Evolutionary conservation across 2,797 vertebrate species (phyloP), one percentile per base, ranked within the genome.

Genomic region (Sciurus carolinensis): DNA sequence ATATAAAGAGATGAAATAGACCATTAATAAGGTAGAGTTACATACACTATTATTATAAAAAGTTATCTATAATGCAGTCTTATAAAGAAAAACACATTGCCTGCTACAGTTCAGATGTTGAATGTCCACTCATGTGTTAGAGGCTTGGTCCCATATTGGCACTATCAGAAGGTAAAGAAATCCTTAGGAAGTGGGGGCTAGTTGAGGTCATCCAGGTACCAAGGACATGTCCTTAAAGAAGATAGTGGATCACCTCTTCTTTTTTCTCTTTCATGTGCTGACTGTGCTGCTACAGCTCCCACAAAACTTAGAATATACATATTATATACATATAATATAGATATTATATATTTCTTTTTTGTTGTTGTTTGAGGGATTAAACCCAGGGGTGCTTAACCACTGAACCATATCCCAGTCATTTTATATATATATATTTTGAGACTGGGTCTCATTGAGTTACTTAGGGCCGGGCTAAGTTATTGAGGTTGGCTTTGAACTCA

Each of bases 31-130:
- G 52, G 36, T 54, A 42, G 13, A 50, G 26, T 8, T 52, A 44
- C 9, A 26, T 33, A 33, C 8, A 69, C 59, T 62, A 62, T 8
- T 64, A 20, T 24, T 69, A 36, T 17, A 73, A 44, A 91, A 92
- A 81, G 10, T 75, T 39, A 52, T n/a, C 4, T 81, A 24, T 42
- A 36, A 47, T 24, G 54, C 8, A 72, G 26, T 73, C 42, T 95
- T 91, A 62, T 0, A 11, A 80, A 28, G 36, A 50, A 87, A 95
- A 95, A 26, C 17, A 81, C 86, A 47, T 47, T 93, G 36, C 73
- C 76, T 72, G 22, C 36, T 42, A 42, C 10, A 79, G 8, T 15
- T 50, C 50, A 33, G 1, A 20, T 93, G 7, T 36, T 64, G 44
- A 44, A 42, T 64, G 66, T 42, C 36, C n/a, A 24, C n/a, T 26